phyloP scores from a whole-genome alignment of 1,140 invertebrate genomes.

The Drosophila persimilis region DNA sequence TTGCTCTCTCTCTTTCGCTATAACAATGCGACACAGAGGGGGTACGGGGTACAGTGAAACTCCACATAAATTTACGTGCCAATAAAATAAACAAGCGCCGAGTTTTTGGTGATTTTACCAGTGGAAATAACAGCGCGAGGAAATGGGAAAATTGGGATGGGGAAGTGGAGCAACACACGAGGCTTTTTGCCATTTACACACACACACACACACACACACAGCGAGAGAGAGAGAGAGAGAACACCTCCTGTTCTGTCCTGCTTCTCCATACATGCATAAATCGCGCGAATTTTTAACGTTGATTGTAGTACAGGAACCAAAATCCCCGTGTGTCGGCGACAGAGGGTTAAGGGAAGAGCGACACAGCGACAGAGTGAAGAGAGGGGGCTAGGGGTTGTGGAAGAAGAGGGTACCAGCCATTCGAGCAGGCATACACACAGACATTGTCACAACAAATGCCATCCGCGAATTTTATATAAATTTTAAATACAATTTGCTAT shows the following conservation, averaged over 20 bases:
- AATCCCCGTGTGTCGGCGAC: constrained; percentile 65
- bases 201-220: constrained; percentile 3
- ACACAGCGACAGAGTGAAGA: not conserved
- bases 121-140: constrained; percentile 38
- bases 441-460: constrained; percentile 75
- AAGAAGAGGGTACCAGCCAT: not conserved
- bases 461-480: constrained; percentile 74
- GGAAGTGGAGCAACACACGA: constrained; percentile 40
- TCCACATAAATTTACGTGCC: constrained; percentile 79
- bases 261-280: constrained; percentile 73
- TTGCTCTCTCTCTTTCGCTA: not conserved
- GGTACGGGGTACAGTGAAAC: constrained; percentile 1
- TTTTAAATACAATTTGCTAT: constrained; percentile 81
- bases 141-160: constrained; percentile 20
- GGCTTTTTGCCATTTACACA: constrained; percentile 46
- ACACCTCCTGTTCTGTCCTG: constrained; percentile 15
- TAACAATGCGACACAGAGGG: constrained; percentile 15
- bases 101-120: constrained; percentile 73
- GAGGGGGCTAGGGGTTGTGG: not conserved
- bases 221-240: no score
- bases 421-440: constrained; percentile 50
- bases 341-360: no score
- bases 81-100: constrained; percentile 78
- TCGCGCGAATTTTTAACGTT: constrained; percentile 79
- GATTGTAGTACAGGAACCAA: constrained; percentile 61